A percentile compares a stretch with the other conserved stretches of the same genome.
Conservation (phyloP, 2,113 vertebrate genomes). For the Pristiophorus japonicus region DNA sequence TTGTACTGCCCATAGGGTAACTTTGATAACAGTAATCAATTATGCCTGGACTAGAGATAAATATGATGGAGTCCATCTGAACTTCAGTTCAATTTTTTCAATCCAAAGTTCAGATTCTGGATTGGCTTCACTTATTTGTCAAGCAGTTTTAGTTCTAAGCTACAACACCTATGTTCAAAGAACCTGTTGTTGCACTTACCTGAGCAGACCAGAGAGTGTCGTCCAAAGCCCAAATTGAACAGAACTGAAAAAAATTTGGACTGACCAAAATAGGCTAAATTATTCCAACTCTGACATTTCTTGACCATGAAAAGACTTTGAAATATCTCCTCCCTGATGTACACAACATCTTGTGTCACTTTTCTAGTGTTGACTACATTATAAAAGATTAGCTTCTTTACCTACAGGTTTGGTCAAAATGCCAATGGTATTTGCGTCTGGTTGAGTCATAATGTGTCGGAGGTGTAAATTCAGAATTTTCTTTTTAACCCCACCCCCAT, state of each 20-base stretch:
- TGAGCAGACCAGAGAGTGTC: background rate
- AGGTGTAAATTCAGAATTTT: background rate
- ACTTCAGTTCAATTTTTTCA: background rate
- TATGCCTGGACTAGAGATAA: background rate
- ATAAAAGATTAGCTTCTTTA: background rate
- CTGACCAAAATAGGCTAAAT: background rate
- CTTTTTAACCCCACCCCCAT: too few relatives aligned
- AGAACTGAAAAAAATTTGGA: too few relatives aligned
- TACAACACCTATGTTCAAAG: background rate
- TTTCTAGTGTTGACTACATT: background rate
- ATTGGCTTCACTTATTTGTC: background rate
- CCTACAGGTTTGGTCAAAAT: background rate
- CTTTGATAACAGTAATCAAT: background rate
- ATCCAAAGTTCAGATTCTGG: background rate
- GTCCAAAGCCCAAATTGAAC: background rate
- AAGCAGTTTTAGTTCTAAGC: background rate
- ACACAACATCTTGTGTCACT: background rate
- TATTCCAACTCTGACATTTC: background rate
- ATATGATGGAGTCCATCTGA: background rate
- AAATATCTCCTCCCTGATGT: background rate
- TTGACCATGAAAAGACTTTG: background rate
- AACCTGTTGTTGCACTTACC: background rate
- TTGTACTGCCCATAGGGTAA: background rate
- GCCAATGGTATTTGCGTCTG: background rate
- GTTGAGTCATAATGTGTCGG: background rate